Conservation (phyloP, 2,888 invertebrate species). For the Chaetogeoica ovagalla region DNA sequence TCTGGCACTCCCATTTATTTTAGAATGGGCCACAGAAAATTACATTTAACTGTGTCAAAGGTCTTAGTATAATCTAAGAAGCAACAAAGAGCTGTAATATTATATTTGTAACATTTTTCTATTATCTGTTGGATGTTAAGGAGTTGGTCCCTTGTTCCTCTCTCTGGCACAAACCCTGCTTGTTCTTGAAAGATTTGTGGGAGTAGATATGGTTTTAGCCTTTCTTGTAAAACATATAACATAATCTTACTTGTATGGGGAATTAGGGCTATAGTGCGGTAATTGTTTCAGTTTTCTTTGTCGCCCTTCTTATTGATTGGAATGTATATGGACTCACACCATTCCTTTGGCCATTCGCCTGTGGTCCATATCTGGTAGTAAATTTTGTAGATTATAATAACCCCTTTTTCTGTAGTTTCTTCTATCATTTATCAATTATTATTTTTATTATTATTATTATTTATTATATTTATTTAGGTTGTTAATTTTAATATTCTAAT, state of each 20-base stretch:
- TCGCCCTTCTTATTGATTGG: constrained; percentile 34
- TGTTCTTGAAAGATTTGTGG: constrained; percentile 27
- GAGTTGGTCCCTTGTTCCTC: constrained; percentile 35
- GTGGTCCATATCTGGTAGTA: constrained; percentile 18
- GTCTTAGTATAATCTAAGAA: constrained; percentile 34
- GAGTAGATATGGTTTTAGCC: constrained; percentile 6
- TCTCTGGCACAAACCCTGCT: constrained; percentile 21
- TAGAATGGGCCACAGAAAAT: constrained; percentile 26
- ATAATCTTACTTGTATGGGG: constrained; percentile 27
- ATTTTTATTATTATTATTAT: too few relatives aligned
- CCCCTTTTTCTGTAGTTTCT: neutral
- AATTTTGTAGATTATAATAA: constrained; percentile 6
- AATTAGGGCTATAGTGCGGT: constrained; percentile 36
- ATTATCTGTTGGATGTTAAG: constrained; percentile 30
- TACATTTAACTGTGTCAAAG: constrained; percentile 37
- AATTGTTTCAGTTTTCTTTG: constrained; percentile 24
- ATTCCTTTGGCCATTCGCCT: constrained; percentile 19
- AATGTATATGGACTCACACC: constrained; percentile 6
- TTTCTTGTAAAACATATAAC: constrained; percentile 28
- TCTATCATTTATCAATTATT: constrained; percentile 27
- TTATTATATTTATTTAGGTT: too few relatives aligned
- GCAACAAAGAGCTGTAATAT: constrained; percentile 34
- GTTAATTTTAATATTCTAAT: too few relatives aligned
- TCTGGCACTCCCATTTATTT: too few relatives aligned
- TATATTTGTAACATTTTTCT: constrained; percentile 9